Conservation (phyloP, 2,888 invertebrate species). For the Trissolcus brochymenae region DNA sequence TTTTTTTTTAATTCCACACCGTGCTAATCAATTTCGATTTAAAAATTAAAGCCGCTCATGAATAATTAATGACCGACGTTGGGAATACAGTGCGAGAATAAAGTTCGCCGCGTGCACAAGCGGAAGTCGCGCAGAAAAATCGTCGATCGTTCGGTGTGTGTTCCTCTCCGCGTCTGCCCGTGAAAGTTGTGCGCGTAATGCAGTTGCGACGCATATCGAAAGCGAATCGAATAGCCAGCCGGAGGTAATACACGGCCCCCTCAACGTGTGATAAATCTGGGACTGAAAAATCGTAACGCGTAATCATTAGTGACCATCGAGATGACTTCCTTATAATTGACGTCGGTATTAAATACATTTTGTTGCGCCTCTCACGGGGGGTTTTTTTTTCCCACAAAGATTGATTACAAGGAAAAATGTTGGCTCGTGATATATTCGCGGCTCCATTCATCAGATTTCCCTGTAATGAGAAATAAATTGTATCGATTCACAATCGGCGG, state of each 20-base stretch:
- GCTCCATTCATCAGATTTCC: neutral
- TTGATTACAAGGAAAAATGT: no score
- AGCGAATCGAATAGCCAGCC: slow-evolving; percentile 53
- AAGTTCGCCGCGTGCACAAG: slow-evolving; percentile 38
- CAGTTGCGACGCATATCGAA: slow-evolving; percentile 54
- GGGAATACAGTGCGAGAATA: slow-evolving; percentile 37
- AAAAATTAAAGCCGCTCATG: slow-evolving; percentile 42
- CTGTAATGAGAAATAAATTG: slow-evolving; percentile 12
- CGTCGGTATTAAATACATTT: neutral
- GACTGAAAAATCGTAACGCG: slow-evolving; percentile 29
- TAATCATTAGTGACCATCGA: slow-evolving; percentile 34
- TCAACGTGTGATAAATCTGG: slow-evolving; percentile 42
- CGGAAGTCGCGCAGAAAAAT: slow-evolving; percentile 50
- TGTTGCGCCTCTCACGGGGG: no score
- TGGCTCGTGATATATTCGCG: no score
- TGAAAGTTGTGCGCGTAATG: slow-evolving; percentile 56
- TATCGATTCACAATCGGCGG: neutral
- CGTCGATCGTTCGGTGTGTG: slow-evolving; percentile 26
- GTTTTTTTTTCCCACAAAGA: no score
- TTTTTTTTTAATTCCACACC: slow-evolving; percentile 33
- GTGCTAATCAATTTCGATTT: slow-evolving; percentile 47
- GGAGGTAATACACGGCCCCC: slow-evolving; percentile 27
- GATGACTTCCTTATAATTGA: no score
- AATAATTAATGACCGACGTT: slow-evolving; percentile 38
- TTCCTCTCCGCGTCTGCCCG: slow-evolving; percentile 37